phyloP scores from a whole-genome alignment of 1,140 invertebrate genomes.

The Trigoniulus corallinus region DNA sequence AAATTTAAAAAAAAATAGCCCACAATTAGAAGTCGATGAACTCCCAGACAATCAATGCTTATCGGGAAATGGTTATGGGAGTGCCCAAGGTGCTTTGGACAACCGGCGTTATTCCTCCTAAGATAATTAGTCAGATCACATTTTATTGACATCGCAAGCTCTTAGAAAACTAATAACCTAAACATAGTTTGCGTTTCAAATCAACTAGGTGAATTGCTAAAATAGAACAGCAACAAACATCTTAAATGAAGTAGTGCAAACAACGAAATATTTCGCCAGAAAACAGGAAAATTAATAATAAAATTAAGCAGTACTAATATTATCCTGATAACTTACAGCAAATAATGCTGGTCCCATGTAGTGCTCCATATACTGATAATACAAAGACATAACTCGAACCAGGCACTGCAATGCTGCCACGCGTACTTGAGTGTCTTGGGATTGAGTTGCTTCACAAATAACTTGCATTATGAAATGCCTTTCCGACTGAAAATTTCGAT shows the following conservation, averaged over 20 bases:
- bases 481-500: slow-evolving; percentile 53
- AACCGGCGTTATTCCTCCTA: too few relatives aligned
- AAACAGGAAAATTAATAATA: background rate
- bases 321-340: slow-evolving; percentile 41
- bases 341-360: slow-evolving; percentile 98
- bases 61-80: too few relatives aligned
- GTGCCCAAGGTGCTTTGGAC: too few relatives aligned
- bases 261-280: background rate
- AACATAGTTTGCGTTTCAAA: too few relatives aligned
- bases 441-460: slow-evolving; percentile 66
- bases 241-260: too few relatives aligned
- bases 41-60: background rate
- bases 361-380: slow-evolving; percentile 97
- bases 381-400: slow-evolving; percentile 96
- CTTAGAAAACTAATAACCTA: too few relatives aligned
- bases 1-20: slow-evolving; percentile 2
- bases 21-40: background rate
- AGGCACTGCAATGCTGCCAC: slow-evolving; percentile 94
- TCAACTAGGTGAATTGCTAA: too few relatives aligned
- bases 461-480: slow-evolving; percentile 99
- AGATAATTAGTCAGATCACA: too few relatives aligned
- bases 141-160: too few relatives aligned
- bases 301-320: background rate
- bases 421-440: slow-evolving; percentile 65
- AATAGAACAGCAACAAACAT: too few relatives aligned